A percentile compares a stretch with the other conserved stretches of the same genome.
Evolutionary conservation across 2,797 vertebrate genomes (phyloP).

Genomic region (Ctenochaetus hawaiiensis): DNA sequence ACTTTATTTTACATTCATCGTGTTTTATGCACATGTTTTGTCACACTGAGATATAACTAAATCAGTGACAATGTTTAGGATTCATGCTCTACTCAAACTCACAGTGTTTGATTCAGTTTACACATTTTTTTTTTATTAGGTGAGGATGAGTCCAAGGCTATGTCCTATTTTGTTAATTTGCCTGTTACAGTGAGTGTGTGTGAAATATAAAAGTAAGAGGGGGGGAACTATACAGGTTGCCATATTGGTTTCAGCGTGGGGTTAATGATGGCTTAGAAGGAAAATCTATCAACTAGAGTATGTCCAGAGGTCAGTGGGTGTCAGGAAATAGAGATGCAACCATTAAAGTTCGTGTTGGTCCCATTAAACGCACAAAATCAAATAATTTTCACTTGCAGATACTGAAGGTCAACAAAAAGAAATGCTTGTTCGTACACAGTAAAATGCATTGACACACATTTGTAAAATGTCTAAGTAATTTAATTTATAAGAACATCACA

Average conservation of each 20-base stretch:
- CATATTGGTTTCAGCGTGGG: conserved; percentile 28
- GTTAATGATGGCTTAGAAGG: conserved; percentile 43
- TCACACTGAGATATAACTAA: neutral
- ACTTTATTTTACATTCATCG: conserved; percentile 15
- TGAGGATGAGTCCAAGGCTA: neutral
- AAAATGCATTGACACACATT: neutral
- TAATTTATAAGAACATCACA: no score
- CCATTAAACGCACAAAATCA: conserved; percentile 16
- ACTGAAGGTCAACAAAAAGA: conserved; percentile 1
- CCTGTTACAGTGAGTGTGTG: neutral
- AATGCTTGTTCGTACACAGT: neutral
- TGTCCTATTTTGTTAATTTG: conserved; percentile 6
- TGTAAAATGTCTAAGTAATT: neutral
- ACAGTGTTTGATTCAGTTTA: neutral
- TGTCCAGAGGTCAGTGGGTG: conserved; percentile 31
- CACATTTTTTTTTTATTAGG: neutral
- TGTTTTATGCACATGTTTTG: neutral
- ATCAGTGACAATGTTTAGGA: neutral
- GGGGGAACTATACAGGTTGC: neutral
- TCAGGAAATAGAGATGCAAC: conserved; percentile 19
- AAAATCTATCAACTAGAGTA: conserved; percentile 18
- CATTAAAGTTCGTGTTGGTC: neutral
- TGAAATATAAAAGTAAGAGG: neutral
- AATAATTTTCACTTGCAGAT: conserved; percentile 14
- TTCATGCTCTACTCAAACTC: neutral